Evolutionary conservation across 2,888 invertebrate genomes (phyloP).

Genomic region (Lathronympha strigana): DNA sequence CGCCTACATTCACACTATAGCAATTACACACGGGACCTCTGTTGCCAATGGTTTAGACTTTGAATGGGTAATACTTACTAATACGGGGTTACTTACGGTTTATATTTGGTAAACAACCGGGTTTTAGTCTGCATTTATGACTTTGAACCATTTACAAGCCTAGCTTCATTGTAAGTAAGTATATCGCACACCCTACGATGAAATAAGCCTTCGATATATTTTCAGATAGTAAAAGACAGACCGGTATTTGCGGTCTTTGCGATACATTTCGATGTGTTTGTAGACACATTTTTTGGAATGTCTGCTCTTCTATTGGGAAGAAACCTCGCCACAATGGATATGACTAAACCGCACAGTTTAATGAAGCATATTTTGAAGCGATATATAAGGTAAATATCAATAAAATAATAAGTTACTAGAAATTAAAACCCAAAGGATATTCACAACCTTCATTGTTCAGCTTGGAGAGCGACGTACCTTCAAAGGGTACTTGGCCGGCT

Average conservation of each 20-base stretch:
- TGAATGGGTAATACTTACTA: constrained; percentile 12
- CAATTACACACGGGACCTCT: constrained; percentile 1
- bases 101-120: no score
- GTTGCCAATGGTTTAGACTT: constrained; percentile 23
- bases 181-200: no score
- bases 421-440: no score
- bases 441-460: no score
- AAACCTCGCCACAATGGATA: constrained; percentile 16
- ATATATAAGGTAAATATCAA: constrained; percentile 25
- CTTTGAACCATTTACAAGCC: no score
- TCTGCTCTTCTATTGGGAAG: constrained; percentile 28
- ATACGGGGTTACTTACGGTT: no score
- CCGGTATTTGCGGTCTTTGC: background rate
- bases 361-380: constrained; percentile 28
- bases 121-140: no score
- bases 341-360: constrained; percentile 27
- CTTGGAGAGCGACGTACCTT: no score
- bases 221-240: background rate
- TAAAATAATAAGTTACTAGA: no score
- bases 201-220: no score
- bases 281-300: constrained; percentile 30
- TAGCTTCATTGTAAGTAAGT: no score
- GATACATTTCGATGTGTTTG: constrained; percentile 16
- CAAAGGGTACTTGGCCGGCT: no score
- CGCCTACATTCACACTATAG: background rate